These are phyloP conservation scores for Antheraea mylitta DNA, from an alignment of 1,140 invertebrate genomes.

Conservation along the genomic window DNA sequence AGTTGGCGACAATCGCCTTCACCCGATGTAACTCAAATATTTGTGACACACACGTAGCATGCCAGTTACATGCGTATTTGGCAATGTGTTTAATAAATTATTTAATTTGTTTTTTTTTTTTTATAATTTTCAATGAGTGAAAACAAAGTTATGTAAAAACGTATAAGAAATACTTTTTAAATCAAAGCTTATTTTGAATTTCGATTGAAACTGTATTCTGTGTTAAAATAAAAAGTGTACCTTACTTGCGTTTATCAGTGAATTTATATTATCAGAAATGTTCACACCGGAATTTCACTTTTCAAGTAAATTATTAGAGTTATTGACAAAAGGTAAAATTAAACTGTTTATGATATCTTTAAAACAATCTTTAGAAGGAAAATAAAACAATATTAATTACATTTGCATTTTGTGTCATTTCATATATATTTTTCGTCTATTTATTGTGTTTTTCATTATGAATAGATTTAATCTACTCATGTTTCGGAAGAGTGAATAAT, in stretches of 20 bases:
- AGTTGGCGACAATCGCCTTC: conserved; percentile 61
- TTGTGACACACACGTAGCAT: conserved; percentile 11
- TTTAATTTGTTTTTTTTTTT: background rate
- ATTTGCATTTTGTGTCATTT: too few species aligned
- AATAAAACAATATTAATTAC: too few species aligned
- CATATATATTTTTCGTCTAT: too few species aligned
- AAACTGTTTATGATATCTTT: background rate
- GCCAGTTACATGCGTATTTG: background rate
- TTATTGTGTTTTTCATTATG: too few species aligned
- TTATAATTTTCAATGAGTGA: background rate
- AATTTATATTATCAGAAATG: conserved; percentile 30
- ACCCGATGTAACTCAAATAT: conserved; percentile 47
- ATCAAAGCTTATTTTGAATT: too few species aligned
- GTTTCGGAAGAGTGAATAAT: too few species aligned
- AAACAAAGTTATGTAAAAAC: background rate
- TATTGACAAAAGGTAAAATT: conserved; percentile 59
- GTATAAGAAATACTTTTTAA: background rate
- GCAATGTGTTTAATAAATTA: background rate
- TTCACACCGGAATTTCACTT: conserved; percentile 67
- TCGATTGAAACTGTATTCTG: too few species aligned
- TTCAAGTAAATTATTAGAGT: conserved; percentile 67
- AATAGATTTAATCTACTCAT: too few species aligned
- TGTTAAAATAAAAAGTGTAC: too few species aligned
- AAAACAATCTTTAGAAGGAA: background rate
- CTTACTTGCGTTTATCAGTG: background rate